Conservation (phyloP, 2,888 invertebrate species). For the Euclidia mi region DNA sequence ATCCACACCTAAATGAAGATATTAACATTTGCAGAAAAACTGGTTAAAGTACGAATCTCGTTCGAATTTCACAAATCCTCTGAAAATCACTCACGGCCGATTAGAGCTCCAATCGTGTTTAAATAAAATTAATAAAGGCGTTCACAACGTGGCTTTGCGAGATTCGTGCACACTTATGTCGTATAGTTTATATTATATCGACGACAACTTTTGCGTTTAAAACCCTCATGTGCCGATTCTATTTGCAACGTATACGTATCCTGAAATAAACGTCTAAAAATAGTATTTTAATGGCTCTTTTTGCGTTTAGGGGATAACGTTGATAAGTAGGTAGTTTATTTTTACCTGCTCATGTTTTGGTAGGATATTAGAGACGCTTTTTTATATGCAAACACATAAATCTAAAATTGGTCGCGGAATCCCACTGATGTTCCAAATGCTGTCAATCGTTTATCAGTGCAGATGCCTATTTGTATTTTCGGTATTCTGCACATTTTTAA, state of each 20-base stretch:
- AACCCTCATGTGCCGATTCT: conserved; percentile 6
- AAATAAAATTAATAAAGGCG: conserved; percentile 74
- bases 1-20: conserved; percentile 52
- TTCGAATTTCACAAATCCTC: conserved; percentile 59
- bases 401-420: too few species aligned
- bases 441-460: too few species aligned
- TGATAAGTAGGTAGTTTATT: not conserved
- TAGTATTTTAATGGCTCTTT: conserved; percentile 16
- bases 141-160: conserved; percentile 53
- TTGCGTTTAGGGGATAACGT: not conserved
- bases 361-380: not conserved
- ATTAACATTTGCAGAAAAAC: conserved; percentile 57
- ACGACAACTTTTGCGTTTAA: conserved; percentile 25
- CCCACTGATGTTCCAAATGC: too few species aligned
- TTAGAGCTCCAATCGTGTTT: conserved; percentile 68
- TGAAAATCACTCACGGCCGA: conserved; percentile 64
- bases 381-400: too few species aligned
- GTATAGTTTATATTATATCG: conserved; percentile 20
- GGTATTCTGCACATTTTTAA: too few species aligned
- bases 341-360: not conserved
- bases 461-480: too few species aligned
- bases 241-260: conserved; percentile 9
- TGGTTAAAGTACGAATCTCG: conserved; percentile 46
- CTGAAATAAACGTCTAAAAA: conserved; percentile 19
- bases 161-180: conserved; percentile 51